These are phyloP conservation scores for Globia sparganii DNA, from an alignment of 2,888 invertebrate species.

Conservation along the genomic window DNA sequence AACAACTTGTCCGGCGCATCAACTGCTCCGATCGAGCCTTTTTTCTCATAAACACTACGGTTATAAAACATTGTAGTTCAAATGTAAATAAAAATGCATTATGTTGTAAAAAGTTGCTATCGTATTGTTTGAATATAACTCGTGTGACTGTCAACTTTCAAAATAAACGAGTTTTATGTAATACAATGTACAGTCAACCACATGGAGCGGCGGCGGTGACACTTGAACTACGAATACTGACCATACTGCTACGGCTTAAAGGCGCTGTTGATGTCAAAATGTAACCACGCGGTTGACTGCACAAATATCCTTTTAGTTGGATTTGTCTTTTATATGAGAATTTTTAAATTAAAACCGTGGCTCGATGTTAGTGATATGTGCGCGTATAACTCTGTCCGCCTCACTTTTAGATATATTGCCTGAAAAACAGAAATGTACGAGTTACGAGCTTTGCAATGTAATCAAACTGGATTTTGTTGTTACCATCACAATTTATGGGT, in stretches of 20 bases:
- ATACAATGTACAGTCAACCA: neutral
- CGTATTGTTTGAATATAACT: neutral
- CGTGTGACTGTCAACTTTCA: neutral
- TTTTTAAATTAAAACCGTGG: conserved; percentile 45
- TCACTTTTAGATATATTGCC: conserved; percentile 40
- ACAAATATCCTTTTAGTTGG: conserved; percentile 20
- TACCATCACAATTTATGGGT: conserved; percentile 26
- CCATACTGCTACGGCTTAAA: neutral
- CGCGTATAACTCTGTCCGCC: conserved; percentile 5
- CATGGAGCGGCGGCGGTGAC: too few species aligned
- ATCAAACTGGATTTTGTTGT: conserved; percentile 42
- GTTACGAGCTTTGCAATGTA: conserved; percentile 37
- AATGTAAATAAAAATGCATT: conserved; percentile 27
- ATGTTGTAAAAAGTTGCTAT: conserved; percentile 2
- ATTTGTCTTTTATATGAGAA: conserved; percentile 38
- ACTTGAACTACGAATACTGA: neutral
- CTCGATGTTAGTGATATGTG: conserved; percentile 31
- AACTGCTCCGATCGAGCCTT: too few species aligned
- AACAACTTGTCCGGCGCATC: fast-evolving
- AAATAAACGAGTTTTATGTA: conserved; percentile 19
- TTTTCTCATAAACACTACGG: neutral
- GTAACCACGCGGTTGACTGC: neutral
- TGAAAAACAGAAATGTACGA: conserved; percentile 32
- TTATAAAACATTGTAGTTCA: neutral
- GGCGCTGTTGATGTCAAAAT: neutral